Base-by-base conservation (phyloP, 2,888 invertebrate species). In the Balanococcus diminutus region DNA sequence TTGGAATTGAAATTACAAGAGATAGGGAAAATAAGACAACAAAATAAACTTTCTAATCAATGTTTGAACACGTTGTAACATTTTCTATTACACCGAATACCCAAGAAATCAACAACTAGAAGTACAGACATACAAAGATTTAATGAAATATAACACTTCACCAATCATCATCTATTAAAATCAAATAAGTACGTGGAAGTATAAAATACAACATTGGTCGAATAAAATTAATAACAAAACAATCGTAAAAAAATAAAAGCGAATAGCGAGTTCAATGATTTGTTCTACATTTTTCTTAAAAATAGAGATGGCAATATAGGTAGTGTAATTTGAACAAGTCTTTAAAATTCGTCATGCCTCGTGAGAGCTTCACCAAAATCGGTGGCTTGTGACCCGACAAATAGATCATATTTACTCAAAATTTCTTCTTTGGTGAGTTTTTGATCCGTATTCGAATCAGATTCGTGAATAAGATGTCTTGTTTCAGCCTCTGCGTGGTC, bases 321-420 rank as follows among this genome's bases (percentile, higher is more conserved):
- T n/a, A 36, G 5, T 32, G 8, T 75, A 14, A 28, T 2, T 31
- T 5, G 14, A 67, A 28, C 67, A 28, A 67, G 67, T 79, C 36
- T 84, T 91, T 93, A 98, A 91, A 98, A 98, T 91, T 98, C 98
- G 89, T 99, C 99, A 89, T 99, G 99, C 88, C 97, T 93, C 0
- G 95, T 94, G 19, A 99, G 91, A 6, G 98, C 98, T 90, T 99
- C 98, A 0, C 99, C 99, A 90, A 98, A 99, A 91, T 99, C 99
- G 0, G 99, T 99, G 0, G 98, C 99, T 90, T 99, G 99, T 0
- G 98, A 98, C 51, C 99, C 99, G 4, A 99, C 99, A 90, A 99
- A 99, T 11, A 98, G 91, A 90, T 99, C 99, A 90, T 98, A 98
- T 90, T 99, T 98, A 86, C 95, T 94, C 31, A 99, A 90, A 42